Base-by-base conservation (phyloP, 1,140 invertebrate species). In the Matsumurasca onukii region DNA sequence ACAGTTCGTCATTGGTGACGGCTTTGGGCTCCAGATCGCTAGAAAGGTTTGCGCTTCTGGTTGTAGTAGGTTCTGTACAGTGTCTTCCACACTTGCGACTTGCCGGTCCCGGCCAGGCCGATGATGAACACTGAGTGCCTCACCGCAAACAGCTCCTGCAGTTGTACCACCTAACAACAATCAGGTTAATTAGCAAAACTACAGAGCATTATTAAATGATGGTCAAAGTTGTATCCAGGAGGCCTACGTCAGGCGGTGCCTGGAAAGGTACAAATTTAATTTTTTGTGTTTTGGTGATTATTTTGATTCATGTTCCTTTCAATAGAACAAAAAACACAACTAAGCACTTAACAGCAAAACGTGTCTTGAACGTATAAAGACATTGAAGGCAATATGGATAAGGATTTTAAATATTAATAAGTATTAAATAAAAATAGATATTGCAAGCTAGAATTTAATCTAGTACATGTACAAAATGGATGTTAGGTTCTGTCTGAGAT, bases 11-110 rank as follows among this genome's bases (percentile, higher is more conserved):
- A 75, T 95, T 98, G 0, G 95, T 97, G 3, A 98, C 93, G 31
- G 95, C 94, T 82, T 97, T 97, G 1, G 97, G 96, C 78, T 98
- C 94, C 3, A 98, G 80, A 78, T 98, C 95, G 76, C 93, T 90
- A 70, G 90, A 95, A 48, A 0, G 96, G 95, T 77, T 93, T 95
- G 66, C 84, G 77, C 76, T 93, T 92, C 75, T 85, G 79, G 76
- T 90, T 90, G 65, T 82, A 80, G 78, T 97, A 96, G 0, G 94
- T 95, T 72, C 85, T 87, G 73, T 90, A 87, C 0, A 98, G 80
- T 9, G 93, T 94, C 78, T 94, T 94, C 94, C 95, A 97, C 1
- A 98, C 93, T 82, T 92, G 87, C 1, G 91, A 90, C 79, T 98
- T 98, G 2, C 96, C 96, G 0, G 93, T 95, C 0, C 96, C 95